Base-by-base conservation (phyloP, 2,888 invertebrate genomes). In the Microctonus aethiopoides region DNA sequence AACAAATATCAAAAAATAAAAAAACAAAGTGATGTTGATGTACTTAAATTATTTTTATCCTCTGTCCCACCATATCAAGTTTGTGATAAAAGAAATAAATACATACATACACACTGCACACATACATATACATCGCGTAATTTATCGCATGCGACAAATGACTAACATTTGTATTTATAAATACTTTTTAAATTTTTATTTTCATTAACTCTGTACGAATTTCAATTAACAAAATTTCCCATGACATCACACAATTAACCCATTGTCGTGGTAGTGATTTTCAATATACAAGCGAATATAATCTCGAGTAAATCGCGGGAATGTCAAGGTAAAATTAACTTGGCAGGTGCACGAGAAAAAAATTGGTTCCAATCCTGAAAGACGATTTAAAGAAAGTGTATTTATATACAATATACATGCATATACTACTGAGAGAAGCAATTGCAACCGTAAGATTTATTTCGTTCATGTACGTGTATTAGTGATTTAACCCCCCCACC, bases 271-370 rank as follows among this genome's bases (percentile, higher is more conserved):
- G n/a, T n/a, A n/a, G 39, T 66, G 56, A 66, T 66, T 51, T 34
- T 60, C 36, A 60, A 61, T 57, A 56, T 46, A 65, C 34, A 59
- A 46, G 41, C 52, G 59, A 57, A 41, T 57, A 34, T 68, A 71
- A 71, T 66, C 66, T 66, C 59, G 63, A 26, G 62, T 26, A 13
- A 63, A 52, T 63, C 62, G 26, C 13, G 29, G 7, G 26, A 59
- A 59, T 32, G 65, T 52, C 22, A 34, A 52, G 68, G 67, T 77
- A 79, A 79, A 78, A 79, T 77, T 72, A 72, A 76, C 76, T 75
- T 74, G 72, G 76, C 82, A 82, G 82, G 79, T 81, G 80, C 81
- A 78, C 65, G 66, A n/a, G 68, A 72, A 67, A 61, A 61, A 59
- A 46, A 46, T 46, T 70, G 22, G 51, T 63, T 34, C 34, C 63